Conservation (phyloP, 1,140 invertebrate species). For the Drosophila littoralis region DNA sequence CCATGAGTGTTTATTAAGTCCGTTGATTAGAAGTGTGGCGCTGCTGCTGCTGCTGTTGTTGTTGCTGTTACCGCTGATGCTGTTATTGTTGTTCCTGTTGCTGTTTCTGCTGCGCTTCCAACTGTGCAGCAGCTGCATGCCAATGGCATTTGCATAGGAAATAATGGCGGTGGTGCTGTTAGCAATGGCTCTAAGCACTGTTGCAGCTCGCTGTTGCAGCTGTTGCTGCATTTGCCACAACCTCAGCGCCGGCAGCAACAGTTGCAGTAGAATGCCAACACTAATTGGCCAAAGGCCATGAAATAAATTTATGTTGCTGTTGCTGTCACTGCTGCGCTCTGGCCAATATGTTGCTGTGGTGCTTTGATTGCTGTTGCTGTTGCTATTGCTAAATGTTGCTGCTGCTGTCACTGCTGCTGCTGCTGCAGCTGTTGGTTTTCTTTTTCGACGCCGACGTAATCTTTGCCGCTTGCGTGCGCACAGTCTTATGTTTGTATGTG, state of each 20-base stretch:
- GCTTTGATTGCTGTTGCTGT: conserved; percentile 59
- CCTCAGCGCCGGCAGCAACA: conserved; percentile 52
- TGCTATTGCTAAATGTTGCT: conserved; percentile 43
- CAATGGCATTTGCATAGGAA: conserved; percentile 58
- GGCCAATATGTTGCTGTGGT: conserved; percentile 56
- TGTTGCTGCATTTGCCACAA: conserved; percentile 32
- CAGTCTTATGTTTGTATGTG: conserved; percentile 79
- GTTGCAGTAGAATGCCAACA: conserved; percentile 47
- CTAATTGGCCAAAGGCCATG: conserved; percentile 44
- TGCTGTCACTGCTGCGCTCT: conserved; percentile 49
- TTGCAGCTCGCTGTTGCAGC: conserved; percentile 42
- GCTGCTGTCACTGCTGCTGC: conserved; percentile 42
- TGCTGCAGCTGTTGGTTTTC: conserved; percentile 59
- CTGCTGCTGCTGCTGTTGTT: conserved; percentile 49
- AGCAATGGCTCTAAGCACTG: conserved; percentile 41
- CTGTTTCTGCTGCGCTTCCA: conserved; percentile 24
- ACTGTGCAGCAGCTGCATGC: conserved; percentile 31
- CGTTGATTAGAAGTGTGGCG: conserved; percentile 65
- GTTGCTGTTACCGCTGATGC: conserved; percentile 11
- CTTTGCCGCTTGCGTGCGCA: conserved; percentile 79
- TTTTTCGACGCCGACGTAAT: conserved; percentile 79
- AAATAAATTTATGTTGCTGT: conserved; percentile 38
- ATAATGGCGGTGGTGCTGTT: conserved; percentile 53
- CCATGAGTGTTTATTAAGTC: conserved; percentile 84
- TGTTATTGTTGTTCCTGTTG: conserved; percentile 26